phyloP scores from a whole-genome alignment of 2,113 vertebrate genomes.

The Brachypodius melanocephalos region DNA sequence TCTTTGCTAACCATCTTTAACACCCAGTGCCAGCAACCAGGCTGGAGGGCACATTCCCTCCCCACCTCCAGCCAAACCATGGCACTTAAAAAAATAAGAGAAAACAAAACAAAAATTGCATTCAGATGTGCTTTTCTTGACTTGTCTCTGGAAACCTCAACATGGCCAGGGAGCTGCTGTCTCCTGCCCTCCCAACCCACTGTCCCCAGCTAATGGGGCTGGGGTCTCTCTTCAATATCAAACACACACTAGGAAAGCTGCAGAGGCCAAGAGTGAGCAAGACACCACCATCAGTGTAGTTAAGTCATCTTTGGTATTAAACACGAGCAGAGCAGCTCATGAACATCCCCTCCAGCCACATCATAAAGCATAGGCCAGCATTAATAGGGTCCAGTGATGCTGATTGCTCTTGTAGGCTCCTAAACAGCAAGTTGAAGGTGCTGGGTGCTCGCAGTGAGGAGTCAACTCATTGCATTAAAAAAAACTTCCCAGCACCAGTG shows the following conservation, averaged over 20 bases:
- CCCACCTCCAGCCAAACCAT: background rate
- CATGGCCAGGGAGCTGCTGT: background rate
- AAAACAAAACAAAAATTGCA: background rate
- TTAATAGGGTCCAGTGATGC: accelerated
- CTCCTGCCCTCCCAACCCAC: background rate
- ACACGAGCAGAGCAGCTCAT: background rate
- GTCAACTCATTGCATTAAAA: background rate
- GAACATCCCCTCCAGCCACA: background rate
- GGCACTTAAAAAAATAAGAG: background rate
- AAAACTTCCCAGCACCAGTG: background rate
- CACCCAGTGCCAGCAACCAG: background rate
- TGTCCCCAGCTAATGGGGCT: background rate
- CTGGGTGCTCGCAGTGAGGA: background rate
- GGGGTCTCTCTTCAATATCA: background rate
- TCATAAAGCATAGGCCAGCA: background rate
- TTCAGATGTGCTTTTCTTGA: background rate
- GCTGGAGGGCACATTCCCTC: background rate
- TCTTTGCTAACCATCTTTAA: accelerated
- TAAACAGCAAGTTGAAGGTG: accelerated
- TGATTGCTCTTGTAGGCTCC: background rate
- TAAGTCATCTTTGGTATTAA: background rate
- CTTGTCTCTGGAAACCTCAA: background rate
- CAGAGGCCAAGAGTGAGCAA: background rate
- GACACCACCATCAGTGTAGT: background rate
- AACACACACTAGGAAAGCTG: background rate